Evolutionary conservation across 2,113 vertebrate genomes (phyloP).

Genomic region (Rhipidura dahli): DNA sequence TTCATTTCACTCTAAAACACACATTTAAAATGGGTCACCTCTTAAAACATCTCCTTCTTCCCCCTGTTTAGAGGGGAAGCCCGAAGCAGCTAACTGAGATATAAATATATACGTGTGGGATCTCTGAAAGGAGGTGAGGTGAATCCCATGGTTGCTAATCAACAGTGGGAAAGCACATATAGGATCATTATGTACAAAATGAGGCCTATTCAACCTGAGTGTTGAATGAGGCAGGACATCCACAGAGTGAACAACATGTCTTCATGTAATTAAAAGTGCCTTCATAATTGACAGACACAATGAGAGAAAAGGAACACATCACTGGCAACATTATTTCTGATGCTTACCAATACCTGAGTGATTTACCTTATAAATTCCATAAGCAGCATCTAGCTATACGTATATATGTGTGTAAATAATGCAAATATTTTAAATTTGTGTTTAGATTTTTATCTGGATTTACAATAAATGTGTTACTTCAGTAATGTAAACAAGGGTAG

Average conservation of each 20-base stretch:
- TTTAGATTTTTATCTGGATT: background rate
- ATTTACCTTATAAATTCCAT: background rate
- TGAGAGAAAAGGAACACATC: background rate
- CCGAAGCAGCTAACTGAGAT: background rate
- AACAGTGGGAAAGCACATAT: background rate
- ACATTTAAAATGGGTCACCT: conserved; percentile 55
- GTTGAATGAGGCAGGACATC: conserved; percentile 36
- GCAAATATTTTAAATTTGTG: background rate
- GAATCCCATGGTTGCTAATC: background rate
- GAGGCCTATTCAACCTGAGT: conserved; percentile 9
- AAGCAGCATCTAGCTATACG: background rate
- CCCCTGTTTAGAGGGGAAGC: background rate
- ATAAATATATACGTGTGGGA: background rate
- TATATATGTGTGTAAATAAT: background rate
- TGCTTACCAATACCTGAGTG: background rate
- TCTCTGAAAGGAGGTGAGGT: background rate
- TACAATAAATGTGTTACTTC: background rate
- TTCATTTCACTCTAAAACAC: conserved; percentile 13
- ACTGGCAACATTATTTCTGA: background rate
- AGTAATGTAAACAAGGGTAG: background rate
- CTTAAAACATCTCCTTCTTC: background rate
- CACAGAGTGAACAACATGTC: conserved; percentile 27
- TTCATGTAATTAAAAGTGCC: conserved; percentile 53
- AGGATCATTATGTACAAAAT: conserved; percentile 31
- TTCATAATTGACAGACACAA: background rate